Evolutionary conservation across 2,888 invertebrate species (phyloP), one percentile per base, ranked within the genome.

Genomic region (Sphinx pinastri): DNA sequence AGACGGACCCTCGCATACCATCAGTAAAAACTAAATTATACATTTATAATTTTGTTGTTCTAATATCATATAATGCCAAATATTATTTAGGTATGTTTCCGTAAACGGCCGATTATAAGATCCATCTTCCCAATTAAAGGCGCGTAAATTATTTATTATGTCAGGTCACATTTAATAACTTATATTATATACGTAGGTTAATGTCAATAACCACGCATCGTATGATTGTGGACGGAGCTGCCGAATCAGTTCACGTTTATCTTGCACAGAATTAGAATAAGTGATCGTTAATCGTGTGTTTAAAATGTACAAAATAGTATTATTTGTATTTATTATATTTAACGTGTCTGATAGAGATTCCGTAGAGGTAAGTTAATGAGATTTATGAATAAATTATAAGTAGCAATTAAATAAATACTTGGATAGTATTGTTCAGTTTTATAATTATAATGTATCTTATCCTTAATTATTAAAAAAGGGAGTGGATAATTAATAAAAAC

Each of bases 171-270:
- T 57, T 63, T 70, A 67, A 25, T 63, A 55, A 52, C 38, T 77
- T 77, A 76, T 71, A 76, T 77, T 77, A 76, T 71, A 76, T 77
- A 79, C 77, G 70, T 73, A 73, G 77, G 77, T 77, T 77, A 80
- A 75, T 72, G 70, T 74, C 71, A 71, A 49, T 68, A 77, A 16
- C 13, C 51, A 58, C 49, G 47, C 60, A 47, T 68, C 55, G 45
- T 51, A 25, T 38, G 63, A 54, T 47, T 63, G 69, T 54, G 54
- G 76, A 78, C 76, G 68, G 68, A 52, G 38, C 59, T 55, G 57
- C 67, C 54, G 68, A 31, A 57, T 66, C 51, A 14, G 31, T 49
- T 67, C 14, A 19, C 52, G 13, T 68, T 45, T 4, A 19, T 58
- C 54, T 6, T 55, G 47, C 63, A 60, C 52, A 38, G 52, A 45